Percentiles rank a stretch among this genome's conserved stretches.
phyloP scores from a whole-genome alignment of 2,113 vertebrate genomes.

The Syngnathus scovelli region DNA sequence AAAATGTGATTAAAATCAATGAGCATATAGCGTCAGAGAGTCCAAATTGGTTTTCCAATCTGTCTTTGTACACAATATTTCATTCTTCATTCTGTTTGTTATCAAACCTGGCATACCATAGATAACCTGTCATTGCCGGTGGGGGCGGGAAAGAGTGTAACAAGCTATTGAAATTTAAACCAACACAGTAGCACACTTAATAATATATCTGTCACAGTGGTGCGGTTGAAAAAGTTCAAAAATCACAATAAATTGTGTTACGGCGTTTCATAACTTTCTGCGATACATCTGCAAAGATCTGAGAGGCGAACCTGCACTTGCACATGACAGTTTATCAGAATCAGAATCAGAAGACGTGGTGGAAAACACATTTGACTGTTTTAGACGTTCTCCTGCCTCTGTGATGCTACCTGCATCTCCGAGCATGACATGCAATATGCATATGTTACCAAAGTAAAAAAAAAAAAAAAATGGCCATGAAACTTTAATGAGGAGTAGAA shows the following conservation, averaged over 20 bases:
- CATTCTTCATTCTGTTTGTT: constrained; percentile 29
- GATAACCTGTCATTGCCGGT: constrained; percentile 24
- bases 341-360: constrained; percentile 18
- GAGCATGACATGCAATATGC: constrained; percentile 64
- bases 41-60: constrained; percentile 35
- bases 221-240: constrained; percentile 37
- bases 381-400: constrained; percentile 23
- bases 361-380: constrained; percentile 23
- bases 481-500: constrained; percentile 68
- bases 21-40: constrained; percentile 20
- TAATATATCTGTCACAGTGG: constrained; percentile 22
- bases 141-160: constrained; percentile 19
- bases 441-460: constrained; percentile 70
- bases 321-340: constrained; percentile 28
- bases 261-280: constrained; percentile 20
- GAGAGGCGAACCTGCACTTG: constrained; percentile 9
- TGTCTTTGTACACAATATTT: constrained; percentile 25
- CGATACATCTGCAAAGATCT: constrained; percentile 33
- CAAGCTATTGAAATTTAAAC: constrained; percentile 47
- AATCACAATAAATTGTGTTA: constrained; percentile 38
- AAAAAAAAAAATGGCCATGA: constrained; percentile 69
- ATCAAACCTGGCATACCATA: constrained; percentile 38
- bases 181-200: constrained; percentile 22
- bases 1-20: constrained; percentile 27
- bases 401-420: constrained; percentile 57